phyloP scores from a whole-genome alignment of 1,140 invertebrate genomes.

The Theocolax elegans region DNA sequence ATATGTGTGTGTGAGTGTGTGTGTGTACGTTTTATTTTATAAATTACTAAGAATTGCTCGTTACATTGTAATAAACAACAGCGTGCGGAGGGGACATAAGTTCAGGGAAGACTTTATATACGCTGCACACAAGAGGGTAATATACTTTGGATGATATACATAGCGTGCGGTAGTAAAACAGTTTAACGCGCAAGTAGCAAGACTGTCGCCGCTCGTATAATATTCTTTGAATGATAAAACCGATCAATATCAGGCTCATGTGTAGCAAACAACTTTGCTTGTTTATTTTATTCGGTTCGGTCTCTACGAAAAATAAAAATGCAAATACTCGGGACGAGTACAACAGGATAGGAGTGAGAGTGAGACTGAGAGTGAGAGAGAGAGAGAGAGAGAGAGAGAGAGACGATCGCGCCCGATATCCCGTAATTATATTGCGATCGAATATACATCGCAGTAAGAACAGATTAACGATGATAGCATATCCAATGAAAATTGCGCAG shows the following conservation, averaged over 20 bases:
- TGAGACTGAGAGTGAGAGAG: too few relatives aligned
- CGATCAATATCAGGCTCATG: constrained; percentile 31
- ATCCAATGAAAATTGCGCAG: too few relatives aligned
- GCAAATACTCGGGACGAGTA: too few relatives aligned
- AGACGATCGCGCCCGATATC: constrained; percentile 7
- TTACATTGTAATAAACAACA: constrained; percentile 28
- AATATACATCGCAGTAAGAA: constrained; percentile 3
- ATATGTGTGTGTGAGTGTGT: too few relatives aligned
- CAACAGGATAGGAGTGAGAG: too few relatives aligned
- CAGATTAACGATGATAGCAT: not conserved
- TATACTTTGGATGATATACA: constrained; percentile 24
- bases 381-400: too few relatives aligned
- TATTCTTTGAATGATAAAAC: constrained; percentile 33
- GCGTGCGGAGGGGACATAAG: not conserved
- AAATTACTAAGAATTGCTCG: constrained; percentile 2
- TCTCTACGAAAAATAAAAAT: constrained; percentile 24
- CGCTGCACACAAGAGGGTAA: not conserved
- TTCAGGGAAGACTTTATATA: constrained; percentile 16
- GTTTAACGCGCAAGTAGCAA: constrained; percentile 22
- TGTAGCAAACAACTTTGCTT: constrained; percentile 16
- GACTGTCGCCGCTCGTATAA: constrained; percentile 24
- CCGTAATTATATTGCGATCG: constrained; percentile 7
- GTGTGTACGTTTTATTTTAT: constrained; percentile 6
- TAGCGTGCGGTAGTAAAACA: constrained; percentile 27
- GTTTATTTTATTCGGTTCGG: constrained; percentile 19